Conservation (phyloP, 2,113 vertebrate species). For the Hydrochoerus hydrochaeris region DNA sequence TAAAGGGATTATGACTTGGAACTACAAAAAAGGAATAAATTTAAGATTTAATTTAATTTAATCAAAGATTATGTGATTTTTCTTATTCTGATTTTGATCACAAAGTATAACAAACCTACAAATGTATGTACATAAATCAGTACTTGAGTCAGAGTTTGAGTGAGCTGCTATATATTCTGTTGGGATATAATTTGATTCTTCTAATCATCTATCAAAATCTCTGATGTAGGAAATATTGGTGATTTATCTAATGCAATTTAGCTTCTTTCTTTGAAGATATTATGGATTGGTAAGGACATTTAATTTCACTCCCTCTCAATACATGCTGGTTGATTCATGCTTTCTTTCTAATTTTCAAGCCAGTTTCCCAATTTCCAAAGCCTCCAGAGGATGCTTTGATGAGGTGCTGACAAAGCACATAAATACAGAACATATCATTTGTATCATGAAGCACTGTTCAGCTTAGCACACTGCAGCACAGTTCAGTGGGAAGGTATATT, state of each 20-base stretch:
- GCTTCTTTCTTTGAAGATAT: not conserved
- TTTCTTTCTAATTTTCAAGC: not conserved
- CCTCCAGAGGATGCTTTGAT: not conserved
- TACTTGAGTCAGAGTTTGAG: not conserved
- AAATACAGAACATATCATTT: not conserved
- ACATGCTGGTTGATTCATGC: not conserved
- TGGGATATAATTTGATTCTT: not conserved
- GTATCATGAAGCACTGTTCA: too few relatives aligned
- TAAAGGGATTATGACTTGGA: not conserved
- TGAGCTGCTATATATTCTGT: not conserved
- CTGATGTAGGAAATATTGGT: not conserved
- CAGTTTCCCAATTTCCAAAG: not conserved
- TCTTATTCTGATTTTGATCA: not conserved
- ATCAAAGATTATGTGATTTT: not conserved
- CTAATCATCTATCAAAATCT: not conserved
- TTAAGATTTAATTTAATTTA: too few relatives aligned
- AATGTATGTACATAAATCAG: not conserved
- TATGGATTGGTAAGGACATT: not conserved
- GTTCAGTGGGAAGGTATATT: too few relatives aligned
- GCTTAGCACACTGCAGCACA: not conserved
- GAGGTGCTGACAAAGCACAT: not conserved
- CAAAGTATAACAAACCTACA: conserved; percentile 22
- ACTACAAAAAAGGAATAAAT: not conserved
- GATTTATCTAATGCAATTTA: not conserved
- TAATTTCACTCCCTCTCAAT: not conserved